Evolutionary conservation across 2,888 invertebrate species (phyloP), one percentile per base, ranked within the genome.

Genomic region (Pollenia labialis): DNA sequence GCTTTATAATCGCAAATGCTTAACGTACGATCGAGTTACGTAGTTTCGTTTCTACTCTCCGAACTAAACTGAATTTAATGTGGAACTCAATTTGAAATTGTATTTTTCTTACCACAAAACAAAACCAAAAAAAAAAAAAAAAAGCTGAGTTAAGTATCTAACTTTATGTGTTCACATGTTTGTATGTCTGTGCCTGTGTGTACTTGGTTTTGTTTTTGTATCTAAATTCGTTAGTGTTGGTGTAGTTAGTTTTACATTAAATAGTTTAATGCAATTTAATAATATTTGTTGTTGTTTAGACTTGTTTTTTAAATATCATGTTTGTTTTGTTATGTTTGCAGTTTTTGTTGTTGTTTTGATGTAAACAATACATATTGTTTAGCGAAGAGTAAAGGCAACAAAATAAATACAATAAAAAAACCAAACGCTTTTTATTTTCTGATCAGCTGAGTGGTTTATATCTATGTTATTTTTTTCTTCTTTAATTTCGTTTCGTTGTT

Each of bases 401-500:
- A 48, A 32, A 18, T 16, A 56, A 8, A 18, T 9, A 40, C 8
- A 62, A 79, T n/a, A 14, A 14, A 52, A 14, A 23, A 75, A 8
- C 10, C 3, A 42, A 71, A 50, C 52, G 12, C 18, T 82, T 82
- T 64, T 62, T 64, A 72, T 82, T 76, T 68, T 74, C 75, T 58
- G 81, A 87, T 87, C 86, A 87, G 86, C 86, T 87, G 86, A 87
- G 80, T 42, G 40, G 46, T 76, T 71, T 72, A 23, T 86, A 54
- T 66, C 56, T 80, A 58, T 68, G 72, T 32, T 76, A 18, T 71
- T 60, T 64, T 62, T 40, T 50, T 60, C 48, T 85, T 54, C n/a
- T 62, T 72, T 58, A 56, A 52, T 12, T 76, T 79, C 46, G 44
- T 72, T 71, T 76, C n/a, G 54, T 66, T 68, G 62, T 42, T 68